phyloP scores from a whole-genome alignment of 2,113 vertebrate genomes.

The Bettongia penicillata region DNA sequence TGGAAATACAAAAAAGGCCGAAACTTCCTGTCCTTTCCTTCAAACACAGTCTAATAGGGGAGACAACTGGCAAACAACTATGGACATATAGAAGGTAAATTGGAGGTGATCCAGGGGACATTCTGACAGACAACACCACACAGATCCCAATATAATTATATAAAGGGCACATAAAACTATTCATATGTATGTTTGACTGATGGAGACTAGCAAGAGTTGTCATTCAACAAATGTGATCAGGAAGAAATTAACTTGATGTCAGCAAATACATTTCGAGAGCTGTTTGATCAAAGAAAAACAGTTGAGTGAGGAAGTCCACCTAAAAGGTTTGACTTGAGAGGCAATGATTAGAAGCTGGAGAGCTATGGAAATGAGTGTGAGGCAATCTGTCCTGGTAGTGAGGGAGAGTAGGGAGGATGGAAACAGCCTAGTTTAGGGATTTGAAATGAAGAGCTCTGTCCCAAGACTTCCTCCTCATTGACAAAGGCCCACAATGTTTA shows the following conservation, averaged over 20 bases:
- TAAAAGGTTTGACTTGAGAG: not conserved
- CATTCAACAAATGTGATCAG: not conserved
- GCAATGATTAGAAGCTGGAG: not conserved
- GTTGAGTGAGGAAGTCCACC: not conserved
- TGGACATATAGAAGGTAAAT: not conserved
- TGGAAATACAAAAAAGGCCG: not conserved
- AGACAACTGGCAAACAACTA: not conserved
- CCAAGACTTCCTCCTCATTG: not conserved
- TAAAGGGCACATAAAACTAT: not conserved
- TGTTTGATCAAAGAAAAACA: not conserved
- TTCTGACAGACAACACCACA: not conserved
- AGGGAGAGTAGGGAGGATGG: not conserved
- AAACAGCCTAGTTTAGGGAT: not conserved
- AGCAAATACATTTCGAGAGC: not conserved
- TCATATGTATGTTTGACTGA: not conserved
- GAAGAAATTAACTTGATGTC: not conserved
- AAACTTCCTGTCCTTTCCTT: not conserved
- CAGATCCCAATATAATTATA: not conserved
- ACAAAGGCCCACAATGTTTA: not conserved
- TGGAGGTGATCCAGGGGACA: not conserved
- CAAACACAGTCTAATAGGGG: not conserved
- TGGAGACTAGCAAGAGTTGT: not conserved
- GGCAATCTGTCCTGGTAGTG: not conserved
- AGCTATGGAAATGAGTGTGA: not conserved
- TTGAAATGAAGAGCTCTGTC: not conserved